These are phyloP conservation scores for Neria commutata DNA, from an alignment of 2,888 invertebrate genomes.

Conservation along the genomic window DNA sequence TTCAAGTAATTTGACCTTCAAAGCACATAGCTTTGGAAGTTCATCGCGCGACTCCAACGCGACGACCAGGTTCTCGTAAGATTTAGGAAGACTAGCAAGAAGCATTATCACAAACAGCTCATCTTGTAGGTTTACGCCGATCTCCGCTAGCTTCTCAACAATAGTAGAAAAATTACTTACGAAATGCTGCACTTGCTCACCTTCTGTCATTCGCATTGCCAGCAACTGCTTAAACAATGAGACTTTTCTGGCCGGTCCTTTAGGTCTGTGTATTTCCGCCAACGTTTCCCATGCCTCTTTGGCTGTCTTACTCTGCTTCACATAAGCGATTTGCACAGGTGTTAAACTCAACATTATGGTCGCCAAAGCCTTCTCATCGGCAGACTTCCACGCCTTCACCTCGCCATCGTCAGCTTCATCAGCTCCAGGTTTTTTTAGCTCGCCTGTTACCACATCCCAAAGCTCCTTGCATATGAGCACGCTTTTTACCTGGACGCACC, in stretches of 20 bases:
- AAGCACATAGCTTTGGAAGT: background rate
- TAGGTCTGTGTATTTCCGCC: background rate
- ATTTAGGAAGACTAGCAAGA: background rate
- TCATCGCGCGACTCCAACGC: background rate
- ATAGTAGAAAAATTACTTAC: background rate
- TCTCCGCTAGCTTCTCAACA: conserved; percentile 1
- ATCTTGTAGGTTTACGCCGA: too few species aligned
- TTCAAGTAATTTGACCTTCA: conserved; percentile 2
- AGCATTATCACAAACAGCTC: conserved; percentile 6
- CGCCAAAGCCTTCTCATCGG: conserved; percentile 1
- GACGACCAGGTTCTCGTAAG: conserved; percentile 2
- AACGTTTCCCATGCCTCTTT: background rate
- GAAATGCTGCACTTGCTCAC: background rate
- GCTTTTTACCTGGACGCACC: conserved; percentile 8
- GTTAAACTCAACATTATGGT: background rate
- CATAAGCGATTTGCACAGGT: background rate
- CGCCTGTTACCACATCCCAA: background rate
- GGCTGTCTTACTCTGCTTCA: background rate
- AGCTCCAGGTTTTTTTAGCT: too few species aligned
- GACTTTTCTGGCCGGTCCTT: background rate
- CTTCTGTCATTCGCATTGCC: background rate
- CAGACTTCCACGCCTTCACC: too few species aligned
- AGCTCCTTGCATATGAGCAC: conserved; percentile 9
- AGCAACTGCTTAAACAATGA: background rate
- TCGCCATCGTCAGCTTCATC: too few species aligned